Evolutionary conservation across 53 echinoderm and acorn worm genomes (phyloP).

Genomic region (Holothuria leucospilota): DNA sequence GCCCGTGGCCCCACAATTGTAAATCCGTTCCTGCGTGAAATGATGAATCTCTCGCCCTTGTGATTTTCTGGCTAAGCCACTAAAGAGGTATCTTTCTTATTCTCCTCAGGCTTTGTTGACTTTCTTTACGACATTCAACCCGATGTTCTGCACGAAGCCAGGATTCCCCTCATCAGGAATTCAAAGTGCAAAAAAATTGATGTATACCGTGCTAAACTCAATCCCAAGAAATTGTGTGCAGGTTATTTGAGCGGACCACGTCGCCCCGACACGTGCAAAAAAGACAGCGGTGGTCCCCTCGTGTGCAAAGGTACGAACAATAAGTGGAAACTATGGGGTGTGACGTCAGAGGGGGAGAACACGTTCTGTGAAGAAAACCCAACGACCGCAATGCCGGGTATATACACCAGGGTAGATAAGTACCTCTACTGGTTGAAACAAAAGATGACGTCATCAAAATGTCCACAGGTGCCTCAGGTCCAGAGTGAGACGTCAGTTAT

Average conservation of each 20-base stretch:
- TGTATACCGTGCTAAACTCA: slow-evolving; percentile 60
- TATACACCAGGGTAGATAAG: slow-evolving; percentile 83
- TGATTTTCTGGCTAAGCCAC: too few relatives aligned
- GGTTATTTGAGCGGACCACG: slow-evolving; percentile 59
- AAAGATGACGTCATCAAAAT: slow-evolving; percentile 64
- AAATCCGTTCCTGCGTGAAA: too few relatives aligned
- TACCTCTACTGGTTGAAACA: slow-evolving; percentile 84
- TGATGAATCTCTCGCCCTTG: too few relatives aligned
- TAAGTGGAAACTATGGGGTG: slow-evolving; percentile 77
- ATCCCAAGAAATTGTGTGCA: slow-evolving; percentile 82
- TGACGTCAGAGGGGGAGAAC: slow-evolving; percentile 95
- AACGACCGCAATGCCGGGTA: slow-evolving; percentile 70
- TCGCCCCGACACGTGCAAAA: slow-evolving; percentile 86
- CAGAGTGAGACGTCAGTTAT: background rate
- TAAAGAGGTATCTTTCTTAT: background rate
- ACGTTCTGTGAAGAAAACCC: slow-evolving; percentile 70
- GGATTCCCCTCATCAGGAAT: slow-evolving; percentile 70
- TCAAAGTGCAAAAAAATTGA: slow-evolving; percentile 71
- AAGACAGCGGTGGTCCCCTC: slow-evolving; percentile 95
- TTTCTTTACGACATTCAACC: slow-evolving; percentile 61
- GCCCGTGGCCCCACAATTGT: too few relatives aligned
- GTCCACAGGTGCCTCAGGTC: slow-evolving; percentile 45
- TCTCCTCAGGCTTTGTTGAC: slow-evolving; percentile 54
- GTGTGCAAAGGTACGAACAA: slow-evolving; percentile 69
- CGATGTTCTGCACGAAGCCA: slow-evolving; percentile 74